phyloP scores from a whole-genome alignment of 2,888 invertebrate species.

The Ornithoptera alexandrae region DNA sequence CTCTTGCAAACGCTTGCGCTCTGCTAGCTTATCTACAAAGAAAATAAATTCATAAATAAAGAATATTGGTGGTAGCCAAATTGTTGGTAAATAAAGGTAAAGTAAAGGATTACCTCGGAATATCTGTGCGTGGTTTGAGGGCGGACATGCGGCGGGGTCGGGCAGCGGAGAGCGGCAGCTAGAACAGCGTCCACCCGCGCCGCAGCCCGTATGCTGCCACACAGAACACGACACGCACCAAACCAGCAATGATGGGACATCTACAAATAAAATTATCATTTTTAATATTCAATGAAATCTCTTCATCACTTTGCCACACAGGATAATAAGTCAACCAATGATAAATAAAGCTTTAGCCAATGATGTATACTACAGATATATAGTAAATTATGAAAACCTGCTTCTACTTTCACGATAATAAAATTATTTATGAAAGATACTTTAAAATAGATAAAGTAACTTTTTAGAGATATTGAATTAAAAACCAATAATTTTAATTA shows the following conservation, averaged over 20 bases:
- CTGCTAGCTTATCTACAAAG: conserved; percentile 68
- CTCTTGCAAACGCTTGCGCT: conserved; percentile 69
- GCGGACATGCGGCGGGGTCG: conserved; percentile 47
- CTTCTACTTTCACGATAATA: no score
- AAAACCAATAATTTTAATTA: not conserved
- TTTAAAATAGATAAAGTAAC: no score
- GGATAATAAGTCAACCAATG: not conserved
- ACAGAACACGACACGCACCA: conserved; percentile 59
- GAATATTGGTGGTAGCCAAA: no score
- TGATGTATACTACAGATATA: no score
- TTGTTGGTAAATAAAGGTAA: not conserved
- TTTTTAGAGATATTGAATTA: no score
- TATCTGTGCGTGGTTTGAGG: conserved; percentile 37
- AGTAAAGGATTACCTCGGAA: conserved; percentile 41
- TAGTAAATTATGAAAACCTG: no score
- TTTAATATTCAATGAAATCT: not conserved
- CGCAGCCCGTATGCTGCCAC: conserved; percentile 73
- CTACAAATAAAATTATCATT: conserved; percentile 42
- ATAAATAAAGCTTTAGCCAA: no score
- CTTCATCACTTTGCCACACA: not conserved
- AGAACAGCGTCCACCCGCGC: conserved; percentile 42
- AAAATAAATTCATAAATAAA: not conserved
- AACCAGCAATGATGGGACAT: conserved; percentile 68
- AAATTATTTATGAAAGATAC: no score
- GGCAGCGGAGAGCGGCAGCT: conserved; percentile 45